Percentiles rank a stretch among this genome's conserved stretches.
Conservation (phyloP, 2,113 vertebrate genomes). For the Ploceus nigricollis region DNA sequence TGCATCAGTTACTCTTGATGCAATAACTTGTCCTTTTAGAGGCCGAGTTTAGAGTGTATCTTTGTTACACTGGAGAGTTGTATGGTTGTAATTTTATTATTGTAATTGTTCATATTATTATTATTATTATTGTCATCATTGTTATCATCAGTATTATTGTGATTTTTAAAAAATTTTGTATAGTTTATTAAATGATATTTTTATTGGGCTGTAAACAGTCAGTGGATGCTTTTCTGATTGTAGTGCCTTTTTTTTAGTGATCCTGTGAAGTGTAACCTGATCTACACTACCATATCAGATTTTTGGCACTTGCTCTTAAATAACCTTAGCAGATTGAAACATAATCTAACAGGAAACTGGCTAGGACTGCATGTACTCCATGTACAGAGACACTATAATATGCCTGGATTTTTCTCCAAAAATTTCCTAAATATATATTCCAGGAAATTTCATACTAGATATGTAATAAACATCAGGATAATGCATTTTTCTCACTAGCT, state of each 20-base stretch:
- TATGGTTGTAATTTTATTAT: not conserved
- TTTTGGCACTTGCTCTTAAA: not conserved
- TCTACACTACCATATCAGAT: not conserved
- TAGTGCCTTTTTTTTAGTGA: not conserved
- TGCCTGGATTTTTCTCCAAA: not conserved
- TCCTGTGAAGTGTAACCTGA: not conserved
- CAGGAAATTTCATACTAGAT: not conserved
- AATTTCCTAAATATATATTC: not conserved
- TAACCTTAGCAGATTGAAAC: not conserved
- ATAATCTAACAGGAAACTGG: not conserved
- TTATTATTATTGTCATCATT: fast-evolving
- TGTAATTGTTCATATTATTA: too few species aligned
- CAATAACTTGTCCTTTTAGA: not conserved
- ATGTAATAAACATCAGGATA: not conserved
- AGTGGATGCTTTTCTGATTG: not conserved
- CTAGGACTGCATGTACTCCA: not conserved
- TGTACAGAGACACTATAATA: not conserved
- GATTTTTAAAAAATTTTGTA: not conserved
- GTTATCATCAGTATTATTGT: not conserved
- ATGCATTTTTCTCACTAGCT: not conserved
- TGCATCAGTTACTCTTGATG: not conserved
- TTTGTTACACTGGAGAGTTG: not conserved
- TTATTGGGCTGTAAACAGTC: not conserved
- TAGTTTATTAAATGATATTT: not conserved
- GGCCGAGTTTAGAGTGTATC: fast-evolving